A percentile compares a stretch with the other conserved stretches of the same genome.
These are phyloP conservation scores for Nothocercus nigrocapillus DNA, from an alignment of 2,113 vertebrate species.

Conservation along the genomic window DNA sequence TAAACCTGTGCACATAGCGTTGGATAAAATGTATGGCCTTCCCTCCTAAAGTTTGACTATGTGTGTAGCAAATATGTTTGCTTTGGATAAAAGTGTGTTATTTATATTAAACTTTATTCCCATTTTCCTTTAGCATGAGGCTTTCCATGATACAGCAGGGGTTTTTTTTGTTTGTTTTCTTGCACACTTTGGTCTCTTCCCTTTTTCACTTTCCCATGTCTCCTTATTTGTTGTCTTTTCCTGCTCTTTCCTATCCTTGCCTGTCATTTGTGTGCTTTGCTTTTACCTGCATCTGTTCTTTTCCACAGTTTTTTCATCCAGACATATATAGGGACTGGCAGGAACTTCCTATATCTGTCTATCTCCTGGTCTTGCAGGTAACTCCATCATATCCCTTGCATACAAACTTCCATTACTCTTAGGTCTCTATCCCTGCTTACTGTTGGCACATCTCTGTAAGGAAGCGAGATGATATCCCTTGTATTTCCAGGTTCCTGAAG, in stretches of 20 bases:
- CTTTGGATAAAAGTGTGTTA: neutral
- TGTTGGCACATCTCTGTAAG: neutral
- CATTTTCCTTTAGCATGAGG: neutral
- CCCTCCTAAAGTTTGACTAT: neutral
- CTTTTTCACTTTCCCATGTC: neutral
- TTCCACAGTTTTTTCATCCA: neutral
- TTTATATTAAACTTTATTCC: neutral
- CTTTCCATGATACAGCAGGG: neutral
- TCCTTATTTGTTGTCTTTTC: neutral
- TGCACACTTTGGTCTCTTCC: neutral
- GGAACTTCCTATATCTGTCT: neutral
- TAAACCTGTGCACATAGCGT: fast-evolving
- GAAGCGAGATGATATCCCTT: neutral
- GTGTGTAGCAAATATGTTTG: neutral
- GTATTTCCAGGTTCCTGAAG: neutral
- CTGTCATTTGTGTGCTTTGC: neutral
- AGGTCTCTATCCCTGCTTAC: neutral
- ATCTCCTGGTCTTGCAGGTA: neutral
- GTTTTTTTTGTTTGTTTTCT: neutral
- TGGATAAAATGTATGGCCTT: neutral
- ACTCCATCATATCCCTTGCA: neutral
- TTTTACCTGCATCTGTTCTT: neutral
- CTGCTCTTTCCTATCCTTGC: neutral
- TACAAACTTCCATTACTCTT: neutral
- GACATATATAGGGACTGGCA: neutral